Percentiles rank a stretch among this genome's conserved stretches.
These are phyloP conservation scores for Marronus borbonicus DNA, from an alignment of 2,888 invertebrate species.

Conservation along the genomic window DNA sequence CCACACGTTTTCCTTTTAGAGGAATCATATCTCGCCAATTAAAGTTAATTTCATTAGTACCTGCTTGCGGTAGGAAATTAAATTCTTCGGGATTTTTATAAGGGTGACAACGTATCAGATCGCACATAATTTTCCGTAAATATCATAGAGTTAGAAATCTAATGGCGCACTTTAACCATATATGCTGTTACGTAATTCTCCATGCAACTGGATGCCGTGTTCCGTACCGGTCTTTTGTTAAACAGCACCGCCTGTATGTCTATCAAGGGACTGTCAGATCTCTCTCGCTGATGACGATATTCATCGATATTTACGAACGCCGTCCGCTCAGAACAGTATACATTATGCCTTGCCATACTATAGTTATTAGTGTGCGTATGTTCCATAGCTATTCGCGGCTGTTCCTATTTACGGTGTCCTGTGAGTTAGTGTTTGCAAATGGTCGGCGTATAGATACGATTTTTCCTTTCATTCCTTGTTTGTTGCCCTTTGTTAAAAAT, in stretches of 20 bases:
- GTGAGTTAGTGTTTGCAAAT: constrained; percentile 46
- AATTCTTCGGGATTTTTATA: constrained; percentile 30
- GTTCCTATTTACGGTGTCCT: constrained; percentile 34
- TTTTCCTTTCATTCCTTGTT: background rate
- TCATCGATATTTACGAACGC: constrained; percentile 56
- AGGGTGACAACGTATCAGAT: constrained; percentile 47
- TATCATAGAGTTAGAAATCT: constrained; percentile 55
- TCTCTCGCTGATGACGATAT: constrained; percentile 56
- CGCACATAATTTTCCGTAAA: constrained; percentile 53
- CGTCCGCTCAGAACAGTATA: constrained; percentile 42
- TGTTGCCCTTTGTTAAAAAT: background rate
- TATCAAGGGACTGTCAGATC: constrained; percentile 58
- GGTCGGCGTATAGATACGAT: constrained; percentile 17
- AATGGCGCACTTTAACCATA: constrained; percentile 57
- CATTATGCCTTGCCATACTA: constrained; percentile 45
- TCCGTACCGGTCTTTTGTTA: constrained; percentile 56
- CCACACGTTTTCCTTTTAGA: background rate
- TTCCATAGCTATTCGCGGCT: constrained; percentile 17
- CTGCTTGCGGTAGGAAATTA: background rate
- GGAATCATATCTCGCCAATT: constrained; percentile 24
- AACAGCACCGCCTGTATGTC: constrained; percentile 56
- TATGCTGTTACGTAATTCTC: constrained; percentile 56
- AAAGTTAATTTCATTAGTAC: constrained; percentile 31
- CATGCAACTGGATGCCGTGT: constrained; percentile 53
- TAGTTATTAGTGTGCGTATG: constrained; percentile 53